Evolutionary conservation across 2,113 vertebrate genomes (phyloP).

Genomic region (Callochromis pleurospilus): DNA sequence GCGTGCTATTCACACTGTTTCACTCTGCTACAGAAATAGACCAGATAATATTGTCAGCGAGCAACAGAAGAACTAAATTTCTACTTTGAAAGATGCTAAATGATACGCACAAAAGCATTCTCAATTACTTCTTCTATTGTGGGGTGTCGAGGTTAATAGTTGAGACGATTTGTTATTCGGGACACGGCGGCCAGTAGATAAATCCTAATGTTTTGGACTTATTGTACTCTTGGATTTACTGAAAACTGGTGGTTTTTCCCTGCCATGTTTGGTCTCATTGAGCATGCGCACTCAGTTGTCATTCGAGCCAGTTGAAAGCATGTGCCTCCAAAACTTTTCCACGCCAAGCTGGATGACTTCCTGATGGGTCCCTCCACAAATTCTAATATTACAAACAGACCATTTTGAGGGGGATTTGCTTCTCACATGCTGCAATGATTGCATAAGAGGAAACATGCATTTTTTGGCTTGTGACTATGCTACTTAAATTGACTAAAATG

Average conservation of each 20-base stretch:
- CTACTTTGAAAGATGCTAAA: not conserved
- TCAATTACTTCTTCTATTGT: not conserved
- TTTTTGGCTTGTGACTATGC: not conserved
- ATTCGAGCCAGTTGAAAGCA: not conserved
- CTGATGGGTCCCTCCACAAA: not conserved
- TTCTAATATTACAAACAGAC: not conserved
- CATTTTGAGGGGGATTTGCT: not conserved
- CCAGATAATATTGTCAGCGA: not conserved
- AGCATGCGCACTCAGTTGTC: not conserved
- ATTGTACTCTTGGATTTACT: not conserved
- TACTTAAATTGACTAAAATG: not conserved
- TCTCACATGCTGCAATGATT: not conserved
- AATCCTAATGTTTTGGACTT: not conserved
- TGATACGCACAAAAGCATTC: not conserved
- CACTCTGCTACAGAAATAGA: constrained; percentile 10
- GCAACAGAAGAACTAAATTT: not conserved
- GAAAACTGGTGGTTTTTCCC: not conserved
- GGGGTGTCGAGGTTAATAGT: not conserved
- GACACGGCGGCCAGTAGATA: not conserved
- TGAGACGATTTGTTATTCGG: not conserved
- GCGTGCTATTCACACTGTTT: not conserved
- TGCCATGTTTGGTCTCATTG: not conserved
- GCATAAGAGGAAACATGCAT: not conserved
- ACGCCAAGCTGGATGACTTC: not conserved
- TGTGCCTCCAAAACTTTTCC: not conserved